These are phyloP conservation scores for Hestina assimilis DNA, from an alignment of 1,140 invertebrate genomes.

Conservation along the genomic window DNA sequence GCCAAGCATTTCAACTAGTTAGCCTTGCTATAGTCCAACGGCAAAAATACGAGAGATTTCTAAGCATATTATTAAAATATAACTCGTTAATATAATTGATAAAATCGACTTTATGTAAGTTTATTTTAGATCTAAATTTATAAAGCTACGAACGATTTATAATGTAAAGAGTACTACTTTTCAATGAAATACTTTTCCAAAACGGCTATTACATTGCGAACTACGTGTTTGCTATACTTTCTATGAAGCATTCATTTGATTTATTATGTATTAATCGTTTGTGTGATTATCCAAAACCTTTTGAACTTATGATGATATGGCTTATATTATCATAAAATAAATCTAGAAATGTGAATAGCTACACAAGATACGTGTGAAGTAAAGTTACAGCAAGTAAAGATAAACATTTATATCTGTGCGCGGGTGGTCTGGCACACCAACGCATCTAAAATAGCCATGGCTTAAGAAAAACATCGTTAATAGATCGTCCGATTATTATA, in stretches of 20 bases:
- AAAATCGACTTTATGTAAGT: no score
- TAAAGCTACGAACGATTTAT: no score
- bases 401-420: slow-evolving; percentile 19
- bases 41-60: neutral
- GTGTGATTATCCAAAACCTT: no score
- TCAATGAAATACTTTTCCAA: no score
- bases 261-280: no score
- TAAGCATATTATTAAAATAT: neutral
- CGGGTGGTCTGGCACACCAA: slow-evolving; percentile 51
- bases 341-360: neutral
- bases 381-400: slow-evolving; percentile 31
- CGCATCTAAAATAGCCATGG: slow-evolving; percentile 61
- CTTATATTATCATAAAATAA: neutral
- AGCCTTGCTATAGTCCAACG: slow-evolving; percentile 35
- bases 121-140: no score
- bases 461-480: slow-evolving; percentile 73
- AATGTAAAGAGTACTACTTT: no score
- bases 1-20: slow-evolving; percentile 73
- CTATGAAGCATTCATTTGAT: no score
- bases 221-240: no score
- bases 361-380: slow-evolving; percentile 41
- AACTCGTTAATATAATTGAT: no score
- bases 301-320: neutral
- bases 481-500: slow-evolving; percentile 62
- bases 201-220: no score